Percentiles rank a stretch among this genome's conserved stretches.
Conservation (phyloP, 53 echinoderm and acorn worm genomes). For the Luidia sarsii region DNA sequence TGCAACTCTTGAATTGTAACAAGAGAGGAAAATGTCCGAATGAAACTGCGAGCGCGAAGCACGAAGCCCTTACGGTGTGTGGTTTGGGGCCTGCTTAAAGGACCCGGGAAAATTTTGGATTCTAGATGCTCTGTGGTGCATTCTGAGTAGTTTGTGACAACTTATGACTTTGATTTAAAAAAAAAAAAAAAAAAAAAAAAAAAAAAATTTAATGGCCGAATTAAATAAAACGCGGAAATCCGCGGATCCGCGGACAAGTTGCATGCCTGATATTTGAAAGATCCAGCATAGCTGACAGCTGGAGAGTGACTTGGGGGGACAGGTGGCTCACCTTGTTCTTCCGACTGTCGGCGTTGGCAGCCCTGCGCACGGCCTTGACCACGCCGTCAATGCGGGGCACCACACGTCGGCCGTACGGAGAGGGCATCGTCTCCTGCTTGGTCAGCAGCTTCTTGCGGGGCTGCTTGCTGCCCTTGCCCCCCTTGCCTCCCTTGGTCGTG, state of each 20-base stretch:
- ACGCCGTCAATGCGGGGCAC: slow-evolving; percentile 84
- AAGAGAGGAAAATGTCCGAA: no score
- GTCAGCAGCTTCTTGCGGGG: slow-evolving; percentile 68
- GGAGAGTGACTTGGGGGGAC: neutral
- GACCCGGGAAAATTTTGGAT: no score
- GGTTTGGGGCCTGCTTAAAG: no score
- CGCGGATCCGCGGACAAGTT: no score
- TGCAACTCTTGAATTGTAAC: no score
- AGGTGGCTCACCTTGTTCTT: slow-evolving; percentile 7
- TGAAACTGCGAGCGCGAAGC: no score
- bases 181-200: neutral
- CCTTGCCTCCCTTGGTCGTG: slow-evolving; percentile 34
- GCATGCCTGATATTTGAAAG: neutral
- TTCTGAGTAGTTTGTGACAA: no score
- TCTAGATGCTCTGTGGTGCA: no score
- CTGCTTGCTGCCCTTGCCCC: slow-evolving; percentile 51
- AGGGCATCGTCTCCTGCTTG: slow-evolving; percentile 89
- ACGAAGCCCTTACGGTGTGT: no score
- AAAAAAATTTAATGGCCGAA: neutral
- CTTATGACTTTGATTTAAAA: no score
- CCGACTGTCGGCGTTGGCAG: slow-evolving; percentile 13
- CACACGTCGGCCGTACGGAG: slow-evolving; percentile 85
- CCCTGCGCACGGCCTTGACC: slow-evolving; percentile 45
- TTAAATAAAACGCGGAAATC: no score
- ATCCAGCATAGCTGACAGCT: neutral